Evolutionary conservation across 2,888 invertebrate species (phyloP).

Genomic region (Girardia tigrina): DNA sequence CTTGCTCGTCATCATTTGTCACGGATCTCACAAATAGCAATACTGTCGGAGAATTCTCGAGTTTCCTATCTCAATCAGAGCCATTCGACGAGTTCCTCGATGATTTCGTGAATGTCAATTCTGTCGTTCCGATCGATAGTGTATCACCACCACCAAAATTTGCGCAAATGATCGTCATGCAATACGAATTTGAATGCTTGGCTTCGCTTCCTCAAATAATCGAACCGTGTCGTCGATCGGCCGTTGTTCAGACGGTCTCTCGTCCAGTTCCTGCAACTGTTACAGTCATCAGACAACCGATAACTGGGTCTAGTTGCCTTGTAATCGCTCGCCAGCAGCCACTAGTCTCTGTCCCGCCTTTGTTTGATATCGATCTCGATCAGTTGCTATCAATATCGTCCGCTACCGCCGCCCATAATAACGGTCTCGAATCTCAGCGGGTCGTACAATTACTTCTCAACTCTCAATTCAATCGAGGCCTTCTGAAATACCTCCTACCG

Average conservation of each 20-base stretch:
- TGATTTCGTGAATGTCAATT: background rate
- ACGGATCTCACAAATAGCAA: background rate
- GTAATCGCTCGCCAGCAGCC: background rate
- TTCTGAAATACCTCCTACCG: background rate
- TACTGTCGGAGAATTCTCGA: background rate
- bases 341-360: background rate
- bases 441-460: background rate
- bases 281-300: background rate
- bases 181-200: background rate
- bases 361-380: background rate
- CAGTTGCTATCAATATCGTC: background rate
- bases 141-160: no score
- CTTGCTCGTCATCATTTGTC: background rate
- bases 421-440: background rate
- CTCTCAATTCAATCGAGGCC: background rate
- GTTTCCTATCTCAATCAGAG: background rate
- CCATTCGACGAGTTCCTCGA: background rate
- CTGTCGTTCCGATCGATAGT: no score
- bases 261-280: background rate
- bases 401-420: background rate
- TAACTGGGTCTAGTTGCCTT: background rate
- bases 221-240: background rate
- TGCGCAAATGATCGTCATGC: background rate
- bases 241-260: background rate
- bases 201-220: background rate